phyloP scores from a whole-genome alignment of 53 echinoderm and acorn worm genomes.

The Luidia sarsii region DNA sequence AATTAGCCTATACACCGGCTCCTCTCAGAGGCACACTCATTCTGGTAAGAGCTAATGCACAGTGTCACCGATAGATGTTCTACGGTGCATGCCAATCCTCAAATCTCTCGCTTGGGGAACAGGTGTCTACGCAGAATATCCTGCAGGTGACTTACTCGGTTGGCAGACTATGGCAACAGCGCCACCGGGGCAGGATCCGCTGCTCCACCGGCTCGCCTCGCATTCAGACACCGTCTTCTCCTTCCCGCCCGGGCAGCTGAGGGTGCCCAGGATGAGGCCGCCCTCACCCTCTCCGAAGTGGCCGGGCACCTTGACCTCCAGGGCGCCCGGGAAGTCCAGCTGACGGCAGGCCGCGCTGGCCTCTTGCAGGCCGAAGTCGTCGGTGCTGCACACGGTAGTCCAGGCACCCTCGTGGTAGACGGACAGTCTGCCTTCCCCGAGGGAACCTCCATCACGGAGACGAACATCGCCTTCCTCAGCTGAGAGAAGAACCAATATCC shows the following conservation, averaged over 20 bases:
- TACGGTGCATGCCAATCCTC: no score
- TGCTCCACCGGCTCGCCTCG: background rate
- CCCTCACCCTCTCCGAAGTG: constrained; percentile 46
- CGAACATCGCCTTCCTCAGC: constrained; percentile 26
- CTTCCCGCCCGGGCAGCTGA: constrained; percentile 26
- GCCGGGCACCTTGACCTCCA: background rate
- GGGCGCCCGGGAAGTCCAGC: constrained; percentile 11
- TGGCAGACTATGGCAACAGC: constrained; percentile 35
- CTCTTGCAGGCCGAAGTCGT: background rate
- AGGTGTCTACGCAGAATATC: no score
- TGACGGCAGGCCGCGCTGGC: constrained; percentile 16
- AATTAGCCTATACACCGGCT: no score
- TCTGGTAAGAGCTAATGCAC: no score
- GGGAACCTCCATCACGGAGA: background rate
- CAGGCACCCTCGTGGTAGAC: constrained; percentile 8
- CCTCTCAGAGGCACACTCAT: no score
- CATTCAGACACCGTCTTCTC: constrained; percentile 37
- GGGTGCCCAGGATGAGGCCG: constrained; percentile 8
- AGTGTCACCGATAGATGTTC: no score
- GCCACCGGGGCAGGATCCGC: background rate
- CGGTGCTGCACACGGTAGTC: constrained; percentile 21
- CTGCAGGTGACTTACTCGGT: constrained; percentile 25
- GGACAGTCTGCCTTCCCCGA: background rate
- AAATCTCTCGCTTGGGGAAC: no score
- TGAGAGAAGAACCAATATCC: background rate